These are phyloP conservation scores for Shinisaurus crocodilurus DNA, from an alignment of 2,113 vertebrate species.

Conservation along the genomic window DNA sequence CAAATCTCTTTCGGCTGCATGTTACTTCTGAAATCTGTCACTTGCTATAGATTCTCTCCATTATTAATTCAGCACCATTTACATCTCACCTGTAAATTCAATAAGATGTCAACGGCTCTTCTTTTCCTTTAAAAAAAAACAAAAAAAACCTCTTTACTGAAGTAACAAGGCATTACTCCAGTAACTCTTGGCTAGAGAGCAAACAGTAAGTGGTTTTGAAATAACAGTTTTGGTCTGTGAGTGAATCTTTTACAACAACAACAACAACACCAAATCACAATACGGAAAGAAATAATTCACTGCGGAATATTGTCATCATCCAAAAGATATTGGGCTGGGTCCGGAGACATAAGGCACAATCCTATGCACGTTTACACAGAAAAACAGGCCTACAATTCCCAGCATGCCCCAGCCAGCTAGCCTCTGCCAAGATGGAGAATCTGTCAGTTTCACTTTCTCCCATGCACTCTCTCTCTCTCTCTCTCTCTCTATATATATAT, in stretches of 20 bases:
- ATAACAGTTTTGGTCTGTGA: neutral
- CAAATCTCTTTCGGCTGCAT: conserved; percentile 1
- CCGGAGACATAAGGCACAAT: neutral
- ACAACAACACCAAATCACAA: neutral
- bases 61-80: conserved; percentile 21
- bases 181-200: neutral
- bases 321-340: neutral
- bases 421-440: too few species aligned
- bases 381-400: too few species aligned
- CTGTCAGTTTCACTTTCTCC: too few species aligned
- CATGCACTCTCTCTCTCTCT: too few species aligned
- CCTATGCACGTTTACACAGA: too few species aligned
- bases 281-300: neutral
- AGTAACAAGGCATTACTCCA: conserved; percentile 10
- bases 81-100: conserved; percentile 44
- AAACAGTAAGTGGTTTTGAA: conserved; percentile 22
- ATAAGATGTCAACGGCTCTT: conserved; percentile 4
- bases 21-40: conserved; percentile 41
- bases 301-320: neutral
- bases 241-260: neutral
- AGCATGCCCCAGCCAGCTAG: too few species aligned
- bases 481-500: too few species aligned
- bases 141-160: neutral
- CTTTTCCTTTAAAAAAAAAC: too few species aligned
- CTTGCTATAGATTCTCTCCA: conserved; percentile 3